Base-by-base conservation (phyloP, 2,113 vertebrate species). In the Pao palembangensis region DNA sequence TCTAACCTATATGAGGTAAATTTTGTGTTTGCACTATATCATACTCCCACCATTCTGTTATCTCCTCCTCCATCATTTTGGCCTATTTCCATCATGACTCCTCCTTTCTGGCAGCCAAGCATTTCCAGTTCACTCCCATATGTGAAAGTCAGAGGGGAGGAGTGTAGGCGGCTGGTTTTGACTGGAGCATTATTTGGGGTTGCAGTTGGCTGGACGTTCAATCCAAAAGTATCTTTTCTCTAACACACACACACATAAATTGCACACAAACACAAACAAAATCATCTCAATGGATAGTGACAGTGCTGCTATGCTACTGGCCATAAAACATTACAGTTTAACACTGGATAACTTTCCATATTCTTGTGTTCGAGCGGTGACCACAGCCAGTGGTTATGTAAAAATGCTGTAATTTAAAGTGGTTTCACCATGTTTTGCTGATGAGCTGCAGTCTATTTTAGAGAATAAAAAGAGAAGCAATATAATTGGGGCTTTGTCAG, bases 401-500 rank as follows among this genome's bases (percentile, higher is more conserved):
- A 87, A 82, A 83, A 80, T 64, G 71, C 78, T 82, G 81, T 87
- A 85, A 87, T 87, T 87, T 82, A 77, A 73, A 68, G 81, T 74
- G 81, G 78, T 84, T 87, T 69, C 77, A 70, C 79, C 73, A 69
- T 78, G 83, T 88, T 85, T 76, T 87, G 85, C 84, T 83, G 83
- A 85, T 83, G 80, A 87, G 82, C 83, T 77, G 58, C 76, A 85
- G 78, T 87, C 87, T 89, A 88, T 88, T 85, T 38, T 85, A 78
- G 73, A 85, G 83, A 81, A 81, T 83, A 82, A 79, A 83, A 88
- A 81, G 69, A 19, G 75, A 82, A 83, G 85, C 79, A 76, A 77
- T 76, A 85, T 89, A 88, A 85, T 83, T 88, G 73, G 62, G 77
- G 78, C 83, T 85, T 87, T 85, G 87, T 89, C 84, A 87, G 84